Evolutionary conservation across 1,140 invertebrate genomes (phyloP).

Genomic region (Polyergus mexicanus): DNA sequence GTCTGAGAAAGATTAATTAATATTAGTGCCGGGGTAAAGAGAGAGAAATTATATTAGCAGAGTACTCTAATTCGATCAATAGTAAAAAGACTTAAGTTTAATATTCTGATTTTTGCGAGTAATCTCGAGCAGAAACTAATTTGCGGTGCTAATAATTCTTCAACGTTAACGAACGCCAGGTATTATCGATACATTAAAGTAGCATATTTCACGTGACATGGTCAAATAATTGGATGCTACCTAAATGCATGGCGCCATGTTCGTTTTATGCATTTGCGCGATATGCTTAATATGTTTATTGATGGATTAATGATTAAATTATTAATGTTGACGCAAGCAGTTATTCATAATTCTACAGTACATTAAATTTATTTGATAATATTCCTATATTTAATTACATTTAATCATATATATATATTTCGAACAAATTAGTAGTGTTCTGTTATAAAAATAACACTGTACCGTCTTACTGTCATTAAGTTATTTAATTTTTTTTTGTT

Average conservation of each 20-base stretch:
- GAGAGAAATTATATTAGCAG: no score
- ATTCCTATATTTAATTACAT: slow-evolving; percentile 10
- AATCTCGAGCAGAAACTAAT: slow-evolving; percentile 19
- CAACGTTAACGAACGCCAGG: slow-evolving; percentile 1
- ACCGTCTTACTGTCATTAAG: not conserved
- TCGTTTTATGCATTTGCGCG: slow-evolving; percentile 21
- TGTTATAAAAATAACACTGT: not conserved
- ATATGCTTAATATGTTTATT: slow-evolving; percentile 7
- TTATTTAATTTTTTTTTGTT: not conserved
- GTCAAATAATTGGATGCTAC: slow-evolving; percentile 31
- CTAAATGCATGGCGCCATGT: slow-evolving; percentile 8
- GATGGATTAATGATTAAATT: slow-evolving; percentile 48
- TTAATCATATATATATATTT: not conserved
- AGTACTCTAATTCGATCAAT: not conserved
- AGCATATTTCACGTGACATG: slow-evolving; percentile 3
- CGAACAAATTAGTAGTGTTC: slow-evolving; percentile 12
- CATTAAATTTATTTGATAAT: slow-evolving; percentile 44
- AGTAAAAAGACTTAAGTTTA: not conserved
- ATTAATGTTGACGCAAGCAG: slow-evolving; percentile 25
- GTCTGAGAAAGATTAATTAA: slow-evolving; percentile 32
- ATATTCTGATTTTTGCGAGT: not conserved
- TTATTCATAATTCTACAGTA: slow-evolving; percentile 42
- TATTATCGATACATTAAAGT: slow-evolving; percentile 35
- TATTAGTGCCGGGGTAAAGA: slow-evolving; percentile 18
- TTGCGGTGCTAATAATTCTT: slow-evolving; percentile 10